phyloP scores from a whole-genome alignment of 1,140 invertebrate genomes.

The Stenopsyche tienmushanensis region DNA sequence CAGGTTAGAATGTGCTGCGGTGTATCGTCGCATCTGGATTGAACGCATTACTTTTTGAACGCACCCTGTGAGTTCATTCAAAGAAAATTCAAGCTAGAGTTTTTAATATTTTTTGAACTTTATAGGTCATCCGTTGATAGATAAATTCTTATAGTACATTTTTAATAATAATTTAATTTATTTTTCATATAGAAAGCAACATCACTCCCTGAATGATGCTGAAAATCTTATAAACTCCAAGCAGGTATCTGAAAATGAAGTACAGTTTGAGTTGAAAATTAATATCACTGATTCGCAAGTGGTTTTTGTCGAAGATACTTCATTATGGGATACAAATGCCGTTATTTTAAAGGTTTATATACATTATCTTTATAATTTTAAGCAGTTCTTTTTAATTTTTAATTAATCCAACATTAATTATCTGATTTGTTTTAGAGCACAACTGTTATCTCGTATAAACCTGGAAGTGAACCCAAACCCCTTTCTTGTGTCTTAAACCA shows the following conservation, averaged over 20 bases:
- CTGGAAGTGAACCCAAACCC: slow-evolving; percentile 70
- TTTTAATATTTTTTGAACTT: too few relatives aligned
- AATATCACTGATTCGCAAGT: slow-evolving; percentile 96
- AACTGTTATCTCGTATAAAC: slow-evolving; percentile 80
- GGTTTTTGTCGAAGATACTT: slow-evolving; percentile 89
- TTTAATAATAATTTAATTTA: neutral
- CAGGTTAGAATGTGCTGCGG: too few relatives aligned
- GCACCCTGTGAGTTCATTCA: too few relatives aligned
- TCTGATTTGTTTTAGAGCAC: slow-evolving; percentile 65
- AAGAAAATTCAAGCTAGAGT: too few relatives aligned
- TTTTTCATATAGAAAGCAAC: neutral
- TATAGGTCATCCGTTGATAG: too few relatives aligned
- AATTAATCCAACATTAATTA: slow-evolving; percentile 7
- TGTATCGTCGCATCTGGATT: too few relatives aligned
- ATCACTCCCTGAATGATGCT: neutral
- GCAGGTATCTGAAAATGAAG: slow-evolving; percentile 15
- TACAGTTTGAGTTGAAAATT: slow-evolving; percentile 82
- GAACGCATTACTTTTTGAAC: too few relatives aligned
- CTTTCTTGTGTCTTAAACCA: slow-evolving; percentile 86
- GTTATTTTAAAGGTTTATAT: slow-evolving; percentile 83
- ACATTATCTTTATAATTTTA: too few relatives aligned
- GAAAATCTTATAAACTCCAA: neutral
- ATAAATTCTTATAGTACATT: neutral
- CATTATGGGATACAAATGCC: slow-evolving; percentile 85
- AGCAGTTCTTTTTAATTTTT: neutral